A percentile compares a stretch with the other conserved stretches of the same genome.
phyloP scores from a whole-genome alignment of 2,888 invertebrate species.

The Pollenia griseotomentosa region DNA sequence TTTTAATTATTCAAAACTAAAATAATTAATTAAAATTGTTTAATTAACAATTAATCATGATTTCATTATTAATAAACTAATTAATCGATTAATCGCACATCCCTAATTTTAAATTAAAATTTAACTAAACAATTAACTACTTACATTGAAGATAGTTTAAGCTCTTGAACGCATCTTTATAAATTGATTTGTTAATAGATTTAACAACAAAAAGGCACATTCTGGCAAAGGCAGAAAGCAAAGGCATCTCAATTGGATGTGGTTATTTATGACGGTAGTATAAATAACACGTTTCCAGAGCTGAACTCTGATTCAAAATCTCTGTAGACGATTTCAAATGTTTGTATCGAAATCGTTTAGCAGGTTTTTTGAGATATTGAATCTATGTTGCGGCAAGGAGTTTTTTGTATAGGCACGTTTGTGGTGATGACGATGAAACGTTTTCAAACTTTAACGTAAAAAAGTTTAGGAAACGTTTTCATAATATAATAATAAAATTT shows the following conservation, averaged over 20 bases:
- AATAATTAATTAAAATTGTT: too few species aligned
- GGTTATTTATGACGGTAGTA: conserved; percentile 57
- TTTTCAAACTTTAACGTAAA: conserved; percentile 51
- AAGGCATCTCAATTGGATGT: conserved; percentile 70
- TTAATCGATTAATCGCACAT: too few species aligned
- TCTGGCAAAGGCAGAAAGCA: conserved; percentile 73
- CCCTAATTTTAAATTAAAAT: not conserved
- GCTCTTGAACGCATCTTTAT: conserved; percentile 66
- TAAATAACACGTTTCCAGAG: conserved; percentile 66
- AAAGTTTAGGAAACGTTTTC: conserved; percentile 57
- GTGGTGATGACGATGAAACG: conserved; percentile 71
- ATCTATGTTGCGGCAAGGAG: conserved; percentile 71
- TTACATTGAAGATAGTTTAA: conserved; percentile 67
- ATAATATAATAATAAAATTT: conserved; percentile 40
- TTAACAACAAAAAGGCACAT: conserved; percentile 69
- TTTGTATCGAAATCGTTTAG: not conserved
- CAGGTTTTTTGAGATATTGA: conserved; percentile 44
- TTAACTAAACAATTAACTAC: conserved; percentile 36
- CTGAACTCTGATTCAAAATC: conserved; percentile 71
- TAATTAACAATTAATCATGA: too few species aligned
- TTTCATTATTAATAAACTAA: too few species aligned
- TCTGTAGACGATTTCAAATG: not conserved
- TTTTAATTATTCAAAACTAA: too few species aligned
- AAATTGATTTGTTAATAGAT: conserved; percentile 58
- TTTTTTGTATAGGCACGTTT: conserved; percentile 72